Evolutionary conservation across 2,888 invertebrate species (phyloP), one percentile per base, ranked within the genome.

Genomic region (Prosopocoilus inquinatus): DNA sequence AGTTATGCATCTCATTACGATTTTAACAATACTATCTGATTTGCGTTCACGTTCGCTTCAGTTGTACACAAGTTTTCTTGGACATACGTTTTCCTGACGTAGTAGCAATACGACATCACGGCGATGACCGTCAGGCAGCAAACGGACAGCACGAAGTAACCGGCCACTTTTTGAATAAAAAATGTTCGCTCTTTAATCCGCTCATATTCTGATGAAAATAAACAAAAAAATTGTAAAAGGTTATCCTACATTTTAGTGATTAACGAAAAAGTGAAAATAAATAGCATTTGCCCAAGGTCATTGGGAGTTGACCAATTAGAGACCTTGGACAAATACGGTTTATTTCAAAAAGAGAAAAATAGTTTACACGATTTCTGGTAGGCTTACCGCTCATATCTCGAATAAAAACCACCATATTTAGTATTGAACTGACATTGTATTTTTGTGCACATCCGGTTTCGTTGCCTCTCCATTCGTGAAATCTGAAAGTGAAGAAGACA

Each of bases 381-480:
- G n/a, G 13, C 13, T 12, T 43, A 43, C 16, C 20, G 20, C 20
- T 20, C 20, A 13, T 43, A 43, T 9, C 43, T 16, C 15, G 20
- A 5, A 12, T n/a, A 43, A 43, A 9, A 39, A 8, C 9, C 15
- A 50, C 54, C 15, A 44, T 15, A 9, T 46, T 12, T 50, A 54
- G 45, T 20, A 50, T 45, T 5, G 28, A 44, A 36, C 43, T 43
- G 2, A 35, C 47, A 15, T 53, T 33, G 15, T 47, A 53, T 43
- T 55, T 58, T 48, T 63, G 60, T 2, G 60, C 55, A 45, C 64
- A 64, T 1, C 60, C 60, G 8, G 36, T 12, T 8, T 50, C 12
- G 8, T 48, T 50, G 9, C 57, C 60, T 45, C 57, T 60, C 64
- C 64, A 64, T 38, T 45, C 46, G 28, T 64, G 60, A 55, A 55